Percentiles rank a stretch among this genome's conserved stretches.
Conservation (phyloP, 2,797 vertebrate genomes). For the Streptopelia turtur region DNA sequence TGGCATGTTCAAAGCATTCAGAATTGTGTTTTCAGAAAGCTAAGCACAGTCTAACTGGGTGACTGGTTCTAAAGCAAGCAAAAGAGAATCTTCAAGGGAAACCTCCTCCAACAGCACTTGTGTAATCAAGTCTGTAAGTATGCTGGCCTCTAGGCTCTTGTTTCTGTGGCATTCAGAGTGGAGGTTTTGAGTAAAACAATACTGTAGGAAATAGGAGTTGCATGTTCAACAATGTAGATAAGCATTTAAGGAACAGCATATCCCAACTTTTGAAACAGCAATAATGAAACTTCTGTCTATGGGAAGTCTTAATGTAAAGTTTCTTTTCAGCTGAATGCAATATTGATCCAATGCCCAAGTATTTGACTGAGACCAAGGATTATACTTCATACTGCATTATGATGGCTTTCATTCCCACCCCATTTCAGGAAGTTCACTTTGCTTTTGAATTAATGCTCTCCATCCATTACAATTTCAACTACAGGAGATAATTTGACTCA, state of each 20-base stretch:
- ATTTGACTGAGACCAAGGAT: not conserved
- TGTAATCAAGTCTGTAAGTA: not conserved
- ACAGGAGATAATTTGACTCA: not conserved
- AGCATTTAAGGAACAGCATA: not conserved
- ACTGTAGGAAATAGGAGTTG: not conserved
- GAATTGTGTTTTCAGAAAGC: not conserved
- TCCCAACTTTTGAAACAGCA: not conserved
- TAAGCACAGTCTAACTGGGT: not conserved
- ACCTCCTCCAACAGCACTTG: not conserved
- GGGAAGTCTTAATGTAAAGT: not conserved
- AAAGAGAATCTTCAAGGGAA: not conserved
- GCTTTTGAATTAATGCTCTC: not conserved
- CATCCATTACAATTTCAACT: not conserved
- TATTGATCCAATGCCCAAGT: not conserved
- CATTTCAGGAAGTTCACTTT: not conserved
- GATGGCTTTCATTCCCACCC: not conserved
- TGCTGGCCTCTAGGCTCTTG: not conserved
- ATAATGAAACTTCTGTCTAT: not conserved
- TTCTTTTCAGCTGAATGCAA: not conserved
- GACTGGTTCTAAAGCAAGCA: slow-evolving; percentile 4
- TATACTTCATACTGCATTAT: not conserved
- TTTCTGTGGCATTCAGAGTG: not conserved
- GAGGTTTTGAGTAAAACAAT: not conserved
- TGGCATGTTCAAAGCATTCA: slow-evolving; percentile 39
- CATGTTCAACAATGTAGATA: not conserved